A percentile compares a stretch with the other conserved stretches of the same genome.
Conservation (phyloP, 2,888 invertebrate genomes). For the Tortricodes alternella region DNA sequence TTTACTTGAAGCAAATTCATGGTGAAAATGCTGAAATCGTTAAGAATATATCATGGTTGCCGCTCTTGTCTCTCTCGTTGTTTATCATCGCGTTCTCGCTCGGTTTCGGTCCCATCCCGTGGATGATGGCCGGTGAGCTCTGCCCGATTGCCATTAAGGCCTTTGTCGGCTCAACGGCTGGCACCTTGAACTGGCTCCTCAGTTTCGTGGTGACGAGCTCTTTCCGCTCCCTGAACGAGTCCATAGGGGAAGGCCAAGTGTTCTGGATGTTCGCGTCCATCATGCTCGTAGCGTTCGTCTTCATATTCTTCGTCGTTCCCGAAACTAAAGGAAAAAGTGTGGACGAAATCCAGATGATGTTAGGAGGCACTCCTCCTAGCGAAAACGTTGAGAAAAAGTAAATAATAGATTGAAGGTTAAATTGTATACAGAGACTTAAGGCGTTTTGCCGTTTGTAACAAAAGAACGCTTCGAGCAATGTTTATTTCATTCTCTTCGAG, state of each 20-base stretch:
- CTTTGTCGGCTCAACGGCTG: constrained; percentile 89
- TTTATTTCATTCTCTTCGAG: constrained; percentile 40
- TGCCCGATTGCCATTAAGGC: constrained; percentile 91
- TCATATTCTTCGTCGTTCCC: constrained; percentile 86
- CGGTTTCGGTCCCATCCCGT: constrained; percentile 94
- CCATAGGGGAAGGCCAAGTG: constrained; percentile 84
- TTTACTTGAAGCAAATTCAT: constrained; percentile 73
- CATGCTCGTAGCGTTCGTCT: constrained; percentile 85
- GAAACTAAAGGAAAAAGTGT: constrained; percentile 88
- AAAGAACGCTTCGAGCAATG: constrained; percentile 48
- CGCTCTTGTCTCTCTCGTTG: constrained; percentile 87
- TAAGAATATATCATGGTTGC: constrained; percentile 86
- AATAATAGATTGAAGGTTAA: constrained; percentile 58
- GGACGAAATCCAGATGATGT: constrained; percentile 84
- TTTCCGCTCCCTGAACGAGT: constrained; percentile 81
- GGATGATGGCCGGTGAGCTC: constrained; percentile 92
- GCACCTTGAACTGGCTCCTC: constrained; percentile 91
- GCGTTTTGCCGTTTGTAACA: constrained; percentile 38
- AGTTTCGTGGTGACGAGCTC: constrained; percentile 91
- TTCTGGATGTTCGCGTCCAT: constrained; percentile 90
- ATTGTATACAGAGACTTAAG: constrained; percentile 49
- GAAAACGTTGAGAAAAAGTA: constrained; percentile 60
- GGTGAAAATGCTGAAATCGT: constrained; percentile 63
- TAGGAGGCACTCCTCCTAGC: constrained; percentile 61
- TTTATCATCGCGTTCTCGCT: constrained; percentile 92